These are phyloP conservation scores for Octodon degus DNA, from an alignment of 2,113 vertebrate species.

Conservation along the genomic window DNA sequence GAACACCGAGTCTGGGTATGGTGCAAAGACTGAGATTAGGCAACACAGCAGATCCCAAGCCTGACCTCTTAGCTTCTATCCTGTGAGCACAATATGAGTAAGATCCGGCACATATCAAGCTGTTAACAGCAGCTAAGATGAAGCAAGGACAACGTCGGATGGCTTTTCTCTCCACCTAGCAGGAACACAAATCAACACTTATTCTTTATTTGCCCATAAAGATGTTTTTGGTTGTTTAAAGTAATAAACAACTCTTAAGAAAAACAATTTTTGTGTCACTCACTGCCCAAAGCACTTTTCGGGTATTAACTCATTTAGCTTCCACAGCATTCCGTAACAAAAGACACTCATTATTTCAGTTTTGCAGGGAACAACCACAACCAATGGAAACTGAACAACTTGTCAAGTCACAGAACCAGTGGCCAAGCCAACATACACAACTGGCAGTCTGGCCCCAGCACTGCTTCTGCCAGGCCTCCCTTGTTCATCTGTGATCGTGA, in stretches of 20 bases:
- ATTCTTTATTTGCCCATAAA: slow-evolving; percentile 10
- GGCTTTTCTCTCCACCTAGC: not conserved
- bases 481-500: not conserved
- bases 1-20: not conserved
- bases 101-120: not conserved
- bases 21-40: not conserved
- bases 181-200: not conserved
- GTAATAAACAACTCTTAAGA: not conserved
- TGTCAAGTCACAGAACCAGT: not conserved
- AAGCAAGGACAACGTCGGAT: not conserved
- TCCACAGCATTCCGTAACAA: not conserved
- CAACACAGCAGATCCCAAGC: not conserved
- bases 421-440: not conserved
- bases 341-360: not conserved
- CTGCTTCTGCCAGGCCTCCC: not conserved
- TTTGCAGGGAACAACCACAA: not conserved
- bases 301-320: not conserved
- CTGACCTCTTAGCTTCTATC: not conserved
- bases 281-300: not conserved
- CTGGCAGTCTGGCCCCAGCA: not conserved
- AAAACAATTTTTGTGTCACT: not conserved
- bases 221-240: slow-evolving; percentile 9
- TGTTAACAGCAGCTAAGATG: not conserved
- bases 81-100: accelerated
- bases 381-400: not conserved